Evolutionary conservation across 1,140 invertebrate genomes (phyloP).

Genomic region (Cyclargus thomasi): DNA sequence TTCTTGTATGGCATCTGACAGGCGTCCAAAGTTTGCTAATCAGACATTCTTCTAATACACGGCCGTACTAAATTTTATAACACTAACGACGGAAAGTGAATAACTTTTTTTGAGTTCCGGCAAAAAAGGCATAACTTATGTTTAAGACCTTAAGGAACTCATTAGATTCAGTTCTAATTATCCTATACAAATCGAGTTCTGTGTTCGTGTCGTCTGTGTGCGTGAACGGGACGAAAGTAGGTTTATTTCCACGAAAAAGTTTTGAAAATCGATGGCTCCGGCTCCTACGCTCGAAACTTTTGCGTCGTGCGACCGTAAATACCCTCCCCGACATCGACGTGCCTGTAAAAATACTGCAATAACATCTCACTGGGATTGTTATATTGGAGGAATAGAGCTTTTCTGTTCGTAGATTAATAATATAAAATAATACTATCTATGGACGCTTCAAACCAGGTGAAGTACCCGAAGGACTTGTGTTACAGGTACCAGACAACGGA

Average conservation of each 20-base stretch:
- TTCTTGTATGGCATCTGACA: no score
- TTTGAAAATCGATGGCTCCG: slow-evolving; percentile 74
- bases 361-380: not conserved
- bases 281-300: slow-evolving; percentile 71
- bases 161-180: not conserved
- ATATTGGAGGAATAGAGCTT: not conserved
- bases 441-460: no score
- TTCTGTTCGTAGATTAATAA: not conserved
- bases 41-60: no score
- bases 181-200: slow-evolving; percentile 34
- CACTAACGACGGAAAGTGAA: no score
- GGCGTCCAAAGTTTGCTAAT: no score
- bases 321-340: slow-evolving; percentile 38
- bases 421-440: not conserved
- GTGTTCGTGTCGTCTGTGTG: slow-evolving; percentile 48
- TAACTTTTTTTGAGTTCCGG: no score
- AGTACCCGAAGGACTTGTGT: no score
- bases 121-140: no score
- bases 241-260: slow-evolving; percentile 76
- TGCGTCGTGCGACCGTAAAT: slow-evolving; percentile 71
- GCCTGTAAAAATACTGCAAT: slow-evolving; percentile 2
- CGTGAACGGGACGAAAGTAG: slow-evolving; percentile 59
- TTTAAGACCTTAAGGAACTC: not conserved
- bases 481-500: no score
- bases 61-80: no score